Base-by-base conservation (phyloP, 2,113 vertebrate genomes). In the Grantiella picta region DNA sequence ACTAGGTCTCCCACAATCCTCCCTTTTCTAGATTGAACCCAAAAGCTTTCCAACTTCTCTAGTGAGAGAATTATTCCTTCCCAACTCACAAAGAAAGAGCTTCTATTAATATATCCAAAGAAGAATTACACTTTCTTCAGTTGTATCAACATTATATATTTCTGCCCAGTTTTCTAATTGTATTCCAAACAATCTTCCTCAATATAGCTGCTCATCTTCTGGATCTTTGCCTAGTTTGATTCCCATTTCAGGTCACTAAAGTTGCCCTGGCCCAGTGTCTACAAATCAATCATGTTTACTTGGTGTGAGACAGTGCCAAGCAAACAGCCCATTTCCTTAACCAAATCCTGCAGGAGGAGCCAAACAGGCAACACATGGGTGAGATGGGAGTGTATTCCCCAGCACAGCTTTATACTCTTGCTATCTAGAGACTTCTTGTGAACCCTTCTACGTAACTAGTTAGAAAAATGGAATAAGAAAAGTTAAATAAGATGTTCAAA, bases 281-380 rank as follows among this genome's bases (percentile, higher is more conserved):
- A 54, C 20, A 25, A 52, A 23, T 1, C 0, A 1, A 2, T 91
- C 23, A 10, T 8, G 12, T 59, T 92, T 68, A 21, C 38, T 45
- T 66, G 19, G 16, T 63, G 16, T 29, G 64, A 70, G 23, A 18
- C 8, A 33, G 29, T 22, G 59, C 17, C 27, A 45, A 28, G 16
- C 15, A 45, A 77, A 56, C 14, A 29, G 18, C 8, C 24, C 36
- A 35, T 92, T 83, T 83, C 31, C 47, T 38, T 77, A 33, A 25
- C 8, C 36, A 19, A 45, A 22, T 20, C 1, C 6, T 42, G 36
- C 1, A 0, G 22, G 31, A 40, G 36, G 10, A 36, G 42, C 24
- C 70, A 18, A 64, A 68, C n/a, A 64, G 25, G 10, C 12, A 80
- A 25, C 29, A n/a, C 3, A 1, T 6, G 63, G 29, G 11, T 56